Percentiles rank a stretch among this genome's conserved stretches.
Evolutionary conservation across 2,113 vertebrate species (phyloP).

Genomic region (Sprattus sprattus): DNA sequence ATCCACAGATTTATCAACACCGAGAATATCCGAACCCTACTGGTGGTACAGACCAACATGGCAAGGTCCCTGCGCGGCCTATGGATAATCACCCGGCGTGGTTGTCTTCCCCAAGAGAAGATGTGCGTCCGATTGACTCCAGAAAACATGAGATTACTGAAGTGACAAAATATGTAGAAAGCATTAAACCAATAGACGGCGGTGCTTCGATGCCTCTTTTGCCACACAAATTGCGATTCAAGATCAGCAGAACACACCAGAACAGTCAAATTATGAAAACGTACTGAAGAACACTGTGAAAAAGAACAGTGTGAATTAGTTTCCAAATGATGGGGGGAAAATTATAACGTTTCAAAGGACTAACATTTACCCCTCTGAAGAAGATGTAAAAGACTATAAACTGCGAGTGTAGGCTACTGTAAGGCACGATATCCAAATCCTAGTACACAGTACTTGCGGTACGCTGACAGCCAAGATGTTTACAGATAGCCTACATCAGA

Average conservation of each 20-base stretch:
- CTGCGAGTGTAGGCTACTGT: background rate
- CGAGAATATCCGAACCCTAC: background rate
- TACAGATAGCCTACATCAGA: background rate
- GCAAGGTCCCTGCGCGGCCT: background rate
- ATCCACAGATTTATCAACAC: background rate
- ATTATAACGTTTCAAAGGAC: no score
- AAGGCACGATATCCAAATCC: background rate
- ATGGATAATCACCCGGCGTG: background rate
- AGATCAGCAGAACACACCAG: constrained; percentile 24
- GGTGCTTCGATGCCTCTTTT: constrained; percentile 24
- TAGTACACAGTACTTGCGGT: background rate
- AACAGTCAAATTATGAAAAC: background rate
- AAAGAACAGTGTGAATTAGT: no score
- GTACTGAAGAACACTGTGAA: background rate
- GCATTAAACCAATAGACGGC: background rate
- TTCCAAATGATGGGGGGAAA: no score
- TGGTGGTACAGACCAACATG: background rate
- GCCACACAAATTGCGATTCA: constrained; percentile 59
- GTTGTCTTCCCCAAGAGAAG: background rate
- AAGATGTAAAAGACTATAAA: background rate
- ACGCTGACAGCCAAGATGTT: background rate
- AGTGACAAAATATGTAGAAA: background rate
- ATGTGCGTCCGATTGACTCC: background rate
- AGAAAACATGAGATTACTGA: background rate
- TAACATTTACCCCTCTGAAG: background rate